Evolutionary conservation across 2,113 vertebrate genomes (phyloP).

Genomic region (Eira barbara): DNA sequence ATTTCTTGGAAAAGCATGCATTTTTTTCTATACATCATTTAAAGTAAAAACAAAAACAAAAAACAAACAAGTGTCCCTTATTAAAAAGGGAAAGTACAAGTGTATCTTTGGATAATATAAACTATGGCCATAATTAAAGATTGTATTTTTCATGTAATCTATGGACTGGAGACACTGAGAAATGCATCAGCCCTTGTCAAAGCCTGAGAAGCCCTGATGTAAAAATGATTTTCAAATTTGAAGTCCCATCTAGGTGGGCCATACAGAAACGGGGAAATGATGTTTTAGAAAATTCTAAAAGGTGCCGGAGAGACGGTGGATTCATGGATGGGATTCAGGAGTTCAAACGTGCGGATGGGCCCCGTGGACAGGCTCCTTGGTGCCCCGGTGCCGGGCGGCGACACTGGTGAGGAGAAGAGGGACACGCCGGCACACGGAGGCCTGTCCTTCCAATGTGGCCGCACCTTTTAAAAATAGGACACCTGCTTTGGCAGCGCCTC

Average conservation of each 20-base stretch:
- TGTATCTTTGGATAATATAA: not conserved
- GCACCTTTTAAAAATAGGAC: not conserved
- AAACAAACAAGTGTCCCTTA: not conserved
- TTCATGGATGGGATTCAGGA: not conserved
- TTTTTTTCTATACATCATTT: not conserved
- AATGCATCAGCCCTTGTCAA: not conserved
- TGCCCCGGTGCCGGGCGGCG: accelerated
- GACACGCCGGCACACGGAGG: accelerated
- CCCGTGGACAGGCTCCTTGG: not conserved
- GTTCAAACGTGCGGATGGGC: not conserved
- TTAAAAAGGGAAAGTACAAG: not conserved
- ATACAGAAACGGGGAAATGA: not conserved
- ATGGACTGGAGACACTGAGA: no score
- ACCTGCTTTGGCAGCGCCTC: not conserved
- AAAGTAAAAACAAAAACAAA: not conserved
- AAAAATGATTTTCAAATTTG: not conserved
- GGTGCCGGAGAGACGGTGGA: not conserved
- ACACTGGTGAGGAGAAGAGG: accelerated
- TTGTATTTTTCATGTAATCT: not conserved
- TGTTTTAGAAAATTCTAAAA: not conserved
- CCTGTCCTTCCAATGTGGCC: accelerated
- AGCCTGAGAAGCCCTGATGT: not conserved
- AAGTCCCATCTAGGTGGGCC: not conserved
- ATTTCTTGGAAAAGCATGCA: not conserved
- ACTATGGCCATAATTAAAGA: not conserved